Base-by-base conservation (phyloP, 2,888 invertebrate genomes). In the Odontomyia ornata region DNA sequence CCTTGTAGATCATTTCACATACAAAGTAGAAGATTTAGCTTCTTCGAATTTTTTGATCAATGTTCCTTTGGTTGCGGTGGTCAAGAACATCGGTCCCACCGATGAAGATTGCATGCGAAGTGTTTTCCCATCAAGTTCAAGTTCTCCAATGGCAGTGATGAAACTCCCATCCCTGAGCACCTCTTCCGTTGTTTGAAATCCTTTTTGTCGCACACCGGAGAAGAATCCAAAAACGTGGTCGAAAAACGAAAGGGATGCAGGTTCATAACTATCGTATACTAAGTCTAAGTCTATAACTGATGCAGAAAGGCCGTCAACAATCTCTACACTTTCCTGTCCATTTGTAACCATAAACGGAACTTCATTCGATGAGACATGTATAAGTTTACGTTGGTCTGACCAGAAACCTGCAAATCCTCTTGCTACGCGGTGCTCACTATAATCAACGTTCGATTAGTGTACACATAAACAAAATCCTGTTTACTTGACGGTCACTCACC, bases 151-250 rank as follows among this genome's bases (percentile, higher is more conserved):
- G 2, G 91, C 91, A 0, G 96, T 93, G 62, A 96, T 89, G 80
- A 92, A 90, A 69, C 94, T 92, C 18, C 95, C 95, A 82, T 93
- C 93, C 0, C 94, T 88, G 3, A 97, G 88, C 90, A 97, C 93
- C 86, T 93, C 92, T 84, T 97, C 97, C 67, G 95, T 95, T 5
- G 94, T 93, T 85, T 96, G 95, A 25, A 95, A 87, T 0, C 96
- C 96, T 79, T 94, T 90, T 83, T 94, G 93, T 0, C 93, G 89
- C 21, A 95, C 91, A 21, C 96, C 95, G 81, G 93, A 92, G 83
- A 96, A 92, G 85, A 95, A 94, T 1, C 95, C 95, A 90, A 95
- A 93, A 25, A 96, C 89, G 82, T 93, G 93, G 85, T 95, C 93
- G 79, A 93, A 91, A 60, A 95, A 89, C 9, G 92, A 92, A 1